Percentiles rank a stretch among this genome's conserved stretches.
Evolutionary conservation across 2,888 invertebrate genomes (phyloP).

Genomic region (Tetranychus truncatus): DNA sequence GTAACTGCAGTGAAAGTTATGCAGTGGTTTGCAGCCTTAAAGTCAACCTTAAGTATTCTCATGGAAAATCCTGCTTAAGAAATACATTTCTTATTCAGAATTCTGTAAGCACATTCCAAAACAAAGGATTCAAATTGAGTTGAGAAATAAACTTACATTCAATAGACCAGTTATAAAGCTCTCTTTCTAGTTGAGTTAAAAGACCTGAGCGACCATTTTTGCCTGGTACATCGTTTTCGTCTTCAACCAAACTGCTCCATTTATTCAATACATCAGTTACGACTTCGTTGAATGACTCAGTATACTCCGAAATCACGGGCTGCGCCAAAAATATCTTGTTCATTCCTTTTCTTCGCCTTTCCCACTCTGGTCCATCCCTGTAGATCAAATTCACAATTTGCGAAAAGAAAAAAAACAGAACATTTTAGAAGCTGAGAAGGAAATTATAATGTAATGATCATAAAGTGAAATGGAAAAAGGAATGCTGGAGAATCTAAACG

Average conservation of each 20-base stretch:
- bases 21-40: background rate
- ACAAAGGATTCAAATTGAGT: background rate
- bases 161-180: conserved; percentile 58
- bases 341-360: conserved; percentile 48
- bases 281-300: conserved; percentile 24
- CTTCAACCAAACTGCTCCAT: conserved; percentile 16
- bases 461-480: background rate
- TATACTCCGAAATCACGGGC: conserved; percentile 38
- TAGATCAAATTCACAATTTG: background rate
- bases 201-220: conserved; percentile 27
- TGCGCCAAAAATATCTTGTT: conserved; percentile 53
- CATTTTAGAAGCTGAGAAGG: background rate
- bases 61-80: background rate
- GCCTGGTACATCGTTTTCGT: background rate
- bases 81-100: background rate
- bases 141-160: conserved; percentile 42
- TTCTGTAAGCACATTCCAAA: background rate
- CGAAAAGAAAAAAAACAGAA: background rate
- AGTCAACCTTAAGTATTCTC: background rate
- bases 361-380: conserved; percentile 62
- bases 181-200: conserved; percentile 44
- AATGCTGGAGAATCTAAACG: background rate
- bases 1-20: background rate
- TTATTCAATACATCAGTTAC: conserved; percentile 24
- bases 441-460: background rate